phyloP scores from a whole-genome alignment of 1,140 invertebrate species.

The Leptonema lineaticorne region DNA sequence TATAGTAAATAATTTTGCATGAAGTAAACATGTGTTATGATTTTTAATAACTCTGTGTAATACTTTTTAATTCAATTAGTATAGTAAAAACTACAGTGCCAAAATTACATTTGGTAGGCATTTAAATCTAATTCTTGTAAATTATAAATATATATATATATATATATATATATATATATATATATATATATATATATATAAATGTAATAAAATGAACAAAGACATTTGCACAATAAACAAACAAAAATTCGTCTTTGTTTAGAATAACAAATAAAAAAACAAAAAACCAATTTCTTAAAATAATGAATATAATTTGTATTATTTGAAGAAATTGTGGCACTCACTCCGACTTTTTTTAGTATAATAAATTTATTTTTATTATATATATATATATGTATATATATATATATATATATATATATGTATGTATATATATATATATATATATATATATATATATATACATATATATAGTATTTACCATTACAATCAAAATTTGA shows the following conservation, averaged over 20 bases:
- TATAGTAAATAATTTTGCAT: constrained; percentile 2
- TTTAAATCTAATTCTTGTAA: background rate
- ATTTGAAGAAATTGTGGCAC: constrained; percentile 5
- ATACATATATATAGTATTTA: background rate
- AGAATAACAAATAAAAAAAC: background rate
- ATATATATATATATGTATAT: constrained; percentile 15
- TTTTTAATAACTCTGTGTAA: background rate
- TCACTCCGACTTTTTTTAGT: constrained; percentile 3
- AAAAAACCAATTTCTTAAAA: background rate
- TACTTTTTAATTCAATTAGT: background rate
- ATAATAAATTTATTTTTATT: no score
- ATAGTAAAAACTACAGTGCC: constrained; percentile 9
- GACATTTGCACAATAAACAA: background rate
- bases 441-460: constrained; percentile 8
- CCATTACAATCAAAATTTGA: constrained; percentile 20
- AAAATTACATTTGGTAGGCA: constrained; percentile 6
- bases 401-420: constrained; percentile 1
- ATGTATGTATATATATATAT: constrained; percentile 2
- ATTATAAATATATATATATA: background rate
- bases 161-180: no score
- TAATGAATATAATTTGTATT: background rate
- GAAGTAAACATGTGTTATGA: constrained; percentile 4
- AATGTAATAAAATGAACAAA: no score
- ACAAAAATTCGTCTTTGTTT: background rate
- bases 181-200: no score